Evolutionary conservation across 2,888 invertebrate genomes (phyloP).

Genomic region (Cosmia pyralina): DNA sequence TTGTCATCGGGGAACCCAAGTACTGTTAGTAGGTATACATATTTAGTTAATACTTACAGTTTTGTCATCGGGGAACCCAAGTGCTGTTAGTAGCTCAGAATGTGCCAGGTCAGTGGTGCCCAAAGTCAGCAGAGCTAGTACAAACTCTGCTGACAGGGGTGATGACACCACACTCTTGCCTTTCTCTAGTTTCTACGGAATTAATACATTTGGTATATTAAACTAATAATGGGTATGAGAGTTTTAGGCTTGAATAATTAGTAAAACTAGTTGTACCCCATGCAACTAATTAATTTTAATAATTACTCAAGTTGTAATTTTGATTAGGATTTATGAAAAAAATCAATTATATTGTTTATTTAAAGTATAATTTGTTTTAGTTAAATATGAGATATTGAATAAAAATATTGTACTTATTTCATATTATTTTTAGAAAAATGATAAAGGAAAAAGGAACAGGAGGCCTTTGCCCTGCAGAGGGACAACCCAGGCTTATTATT

Average conservation of each 20-base stretch:
- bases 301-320: neutral
- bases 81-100: constrained; percentile 77
- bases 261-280: neutral
- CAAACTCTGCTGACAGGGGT: constrained; percentile 87
- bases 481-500: neutral
- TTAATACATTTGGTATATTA: neutral
- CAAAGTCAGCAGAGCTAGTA: constrained; percentile 83
- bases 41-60: constrained; percentile 73
- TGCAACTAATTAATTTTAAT: neutral
- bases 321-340: neutral
- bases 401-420: neutral
- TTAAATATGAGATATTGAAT: neutral
- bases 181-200: constrained; percentile 81
- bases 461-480: neutral
- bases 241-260: neutral
- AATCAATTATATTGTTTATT: neutral
- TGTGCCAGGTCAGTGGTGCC: constrained; percentile 82
- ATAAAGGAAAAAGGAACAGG: neutral
- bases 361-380: neutral
- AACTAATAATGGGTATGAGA: neutral
- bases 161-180: constrained; percentile 85
- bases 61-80: constrained; percentile 80
- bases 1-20: too few relatives aligned
- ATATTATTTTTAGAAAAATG: neutral
- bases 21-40: too few relatives aligned